Evolutionary conservation across 2,888 invertebrate genomes (phyloP), one percentile per base, ranked within the genome.

Genomic region (Microctonus aethiopoides): DNA sequence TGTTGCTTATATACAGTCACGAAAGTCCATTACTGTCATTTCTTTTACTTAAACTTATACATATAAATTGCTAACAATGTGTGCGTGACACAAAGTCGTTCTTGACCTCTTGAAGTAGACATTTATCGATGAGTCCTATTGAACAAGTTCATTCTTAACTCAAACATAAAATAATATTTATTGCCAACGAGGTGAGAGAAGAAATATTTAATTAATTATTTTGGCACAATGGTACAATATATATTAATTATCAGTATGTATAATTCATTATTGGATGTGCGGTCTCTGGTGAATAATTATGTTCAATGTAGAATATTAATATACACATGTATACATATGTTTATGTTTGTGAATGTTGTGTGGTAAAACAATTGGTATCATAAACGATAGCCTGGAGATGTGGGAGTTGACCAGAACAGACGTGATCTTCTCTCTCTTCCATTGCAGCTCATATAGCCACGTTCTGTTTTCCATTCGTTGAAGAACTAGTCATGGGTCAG

Each of bases 401-500:
- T 80, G 78, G 79, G 78, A 80, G 80, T 79, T 76, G 77, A 72
- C 77, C 72, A 76, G 77, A 79, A 76, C 78, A 77, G 76, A 78
- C 79, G 79, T 78, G 78, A 78, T 77, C 79, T 74, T 79, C 76
- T 57, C 72, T 56, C 67, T 60, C 67, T 51, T 46, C 59, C 22
- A 51, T 54, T 72, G 71, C n/a, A n/a, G n/a, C 51, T 70, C 72
- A 63, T n/a, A n/a, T n/a, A n/a, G n/a, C n/a, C n/a, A n/a, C 51
- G 56, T 57, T 63, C 39, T 57, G 56, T 68, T 64, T 59, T 34
- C 36, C 68, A 59, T 69, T 36, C 59, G 69, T 60, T 74, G 72
- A 73, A 74, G 72, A 73, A 74, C 73, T 72, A 82, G 84, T 85
- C 84, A 83, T 81, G 85, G 84, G 84, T 85, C 84, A 85, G 81